Base-by-base conservation (phyloP, 2,113 vertebrate genomes). In the Eretmochelys imbricata region DNA sequence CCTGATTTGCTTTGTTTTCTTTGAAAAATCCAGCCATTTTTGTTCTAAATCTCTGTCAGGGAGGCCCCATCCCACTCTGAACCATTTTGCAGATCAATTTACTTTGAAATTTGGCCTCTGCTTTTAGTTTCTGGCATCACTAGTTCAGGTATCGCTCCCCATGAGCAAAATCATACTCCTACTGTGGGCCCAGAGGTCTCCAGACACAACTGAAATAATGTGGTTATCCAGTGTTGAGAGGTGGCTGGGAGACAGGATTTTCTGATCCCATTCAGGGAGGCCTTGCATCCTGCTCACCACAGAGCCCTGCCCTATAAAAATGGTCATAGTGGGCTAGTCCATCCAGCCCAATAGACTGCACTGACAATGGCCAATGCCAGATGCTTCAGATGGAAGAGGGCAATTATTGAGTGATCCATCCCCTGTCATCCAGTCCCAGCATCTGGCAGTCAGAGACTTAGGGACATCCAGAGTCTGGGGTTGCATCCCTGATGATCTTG, bases 81-180 rank as follows among this genome's bases (percentile, higher is more conserved):
- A 92, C 55, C 22, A 5, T 2, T 82, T 85, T 62, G 27, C 81
- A 57, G 57, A 59, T 42, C n/a, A 76, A 80, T 69, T 51, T 83
- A 72, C 53, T 65, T 89, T 53, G 90, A 25, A 84, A 85, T 89
- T 20, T 86, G 49, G 1, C 55, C 89, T 93, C 29, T 84, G 76
- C 11, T 81, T 91, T 91, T 50, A 80, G 29, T 35, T 19, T 72
- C n/a, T 65, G 22, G 25, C 80, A 0, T 72, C 35, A 51, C 38
- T 51, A n/a, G 5, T 57, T 91, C 75, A 89, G 85, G 38, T 55
- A 35, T 11, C 9, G 6, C 48, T 92, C 12, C 38, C 78, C 84
- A 91, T 0, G 8, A 8, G n/a, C 13, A 35, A 86, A 78, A 13
- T 91, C 5, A 0, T 24, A 22, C 25, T 1, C 0, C 6, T 93